phyloP scores from a whole-genome alignment of 2,797 vertebrate genomes.

The Sebastes hubbsi region DNA sequence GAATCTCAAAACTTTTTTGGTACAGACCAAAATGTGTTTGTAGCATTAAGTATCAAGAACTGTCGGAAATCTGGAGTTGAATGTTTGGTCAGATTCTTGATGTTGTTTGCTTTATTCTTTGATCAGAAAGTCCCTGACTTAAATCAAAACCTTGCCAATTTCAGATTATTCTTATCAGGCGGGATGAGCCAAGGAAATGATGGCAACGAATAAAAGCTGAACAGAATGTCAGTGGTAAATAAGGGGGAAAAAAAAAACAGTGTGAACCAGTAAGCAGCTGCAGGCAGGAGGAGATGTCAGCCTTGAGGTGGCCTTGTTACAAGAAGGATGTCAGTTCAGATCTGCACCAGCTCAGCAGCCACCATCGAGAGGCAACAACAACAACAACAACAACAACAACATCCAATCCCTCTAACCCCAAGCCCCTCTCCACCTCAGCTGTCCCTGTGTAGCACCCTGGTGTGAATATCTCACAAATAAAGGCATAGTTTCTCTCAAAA shows the following conservation, averaged over 20 bases:
- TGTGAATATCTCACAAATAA: constrained; percentile 8
- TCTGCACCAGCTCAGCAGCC: constrained; percentile 23
- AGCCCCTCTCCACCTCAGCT: background rate
- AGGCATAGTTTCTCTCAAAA: background rate
- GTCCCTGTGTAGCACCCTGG: background rate
- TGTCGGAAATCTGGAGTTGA: background rate
- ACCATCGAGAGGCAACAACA: background rate
- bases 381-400: background rate
- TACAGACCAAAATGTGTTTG: background rate
- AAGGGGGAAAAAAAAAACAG: background rate
- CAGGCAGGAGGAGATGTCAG: constrained; percentile 14
- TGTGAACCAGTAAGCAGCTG: background rate
- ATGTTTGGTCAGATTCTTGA: background rate
- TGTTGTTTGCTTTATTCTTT: background rate
- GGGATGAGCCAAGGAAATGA: background rate
- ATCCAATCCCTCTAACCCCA: background rate
- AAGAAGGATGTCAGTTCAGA: constrained; percentile 33
- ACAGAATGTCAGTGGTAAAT: background rate
- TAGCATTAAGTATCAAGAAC: background rate
- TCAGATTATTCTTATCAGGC: background rate
- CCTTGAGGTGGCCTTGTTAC: background rate
- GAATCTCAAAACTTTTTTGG: background rate
- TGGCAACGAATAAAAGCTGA: background rate
- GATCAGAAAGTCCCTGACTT: background rate
- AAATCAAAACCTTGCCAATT: background rate